These are phyloP conservation scores for Eupithecia vulgata DNA, from an alignment of 2,888 invertebrate genomes.

Conservation along the genomic window DNA sequence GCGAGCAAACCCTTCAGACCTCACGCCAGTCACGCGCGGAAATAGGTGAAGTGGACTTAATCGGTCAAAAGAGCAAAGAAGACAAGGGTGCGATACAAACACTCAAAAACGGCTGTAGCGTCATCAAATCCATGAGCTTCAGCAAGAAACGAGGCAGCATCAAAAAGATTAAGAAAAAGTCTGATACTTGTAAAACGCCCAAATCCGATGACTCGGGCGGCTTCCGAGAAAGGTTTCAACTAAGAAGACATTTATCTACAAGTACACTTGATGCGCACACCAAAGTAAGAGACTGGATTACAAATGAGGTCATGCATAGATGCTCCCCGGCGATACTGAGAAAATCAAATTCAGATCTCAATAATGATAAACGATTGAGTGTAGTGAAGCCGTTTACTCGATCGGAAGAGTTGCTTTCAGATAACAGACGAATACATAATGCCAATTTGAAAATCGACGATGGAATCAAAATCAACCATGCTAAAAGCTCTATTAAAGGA, in stretches of 20 bases:
- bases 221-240: conserved; percentile 85
- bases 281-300: conserved; percentile 94
- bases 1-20: conserved; percentile 75
- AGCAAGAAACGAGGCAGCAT: conserved; percentile 76
- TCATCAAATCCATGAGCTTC: conserved; percentile 83
- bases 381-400: conserved; percentile 70
- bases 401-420: conserved; percentile 77
- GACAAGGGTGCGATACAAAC: conserved; percentile 74
- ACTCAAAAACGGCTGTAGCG: conserved; percentile 83
- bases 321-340: conserved; percentile 87
- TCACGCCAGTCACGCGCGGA: conserved; percentile 80
- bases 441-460: conserved; percentile 55
- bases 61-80: conserved; percentile 78
- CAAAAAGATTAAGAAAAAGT: conserved; percentile 81
- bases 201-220: conserved; percentile 83
- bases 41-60: conserved; percentile 77
- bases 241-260: conserved; percentile 88
- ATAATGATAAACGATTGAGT: conserved; percentile 61
- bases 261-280: conserved; percentile 94
- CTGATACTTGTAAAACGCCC: conserved; percentile 82
- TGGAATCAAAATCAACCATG: conserved; percentile 49
- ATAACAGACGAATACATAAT: conserved; percentile 61
- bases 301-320: conserved; percentile 89
- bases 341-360: conserved; percentile 75
- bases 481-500: conserved; percentile 61